Base-by-base conservation (phyloP, 1,140 invertebrate species). In the Bombus sylvicola region DNA sequence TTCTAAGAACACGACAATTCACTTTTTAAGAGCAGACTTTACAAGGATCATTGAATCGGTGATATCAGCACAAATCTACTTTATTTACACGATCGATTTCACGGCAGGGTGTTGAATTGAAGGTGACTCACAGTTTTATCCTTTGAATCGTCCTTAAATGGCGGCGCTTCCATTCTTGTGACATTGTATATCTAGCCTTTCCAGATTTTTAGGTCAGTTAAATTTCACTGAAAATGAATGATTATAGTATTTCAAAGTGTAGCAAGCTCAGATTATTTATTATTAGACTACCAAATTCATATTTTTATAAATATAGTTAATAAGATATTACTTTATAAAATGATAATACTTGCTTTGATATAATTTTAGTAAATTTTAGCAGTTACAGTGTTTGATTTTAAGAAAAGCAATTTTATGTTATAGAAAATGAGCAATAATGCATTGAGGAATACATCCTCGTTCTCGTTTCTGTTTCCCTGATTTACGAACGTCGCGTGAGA, bases 401-500 rank as follows among this genome's bases (percentile, higher is more conserved):
- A 66, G n/a, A 31, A 64, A 64, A 59, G 0, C 6, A 66, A 18
- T 31, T 31, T 18, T 18, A 66, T 8, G 5, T 8, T 18, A n/a
- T 18, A 18, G 0, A 66, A 66, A 83, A 64, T 15, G 47, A 57
- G 9, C 37, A 69, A 31, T 37, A n/a, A 68, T 77, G 39, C 2
- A 22, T 12, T 3, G 43, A n/a, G 31, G 31, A n/a, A 31, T 22
- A 34, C 41, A 13, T 78, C 22, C 47, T 57, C 25, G 43, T 68
- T 83, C 74, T 66, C 75, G 37, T 77, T 83, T 77, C 37, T 31
- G 18, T 41, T 41, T 47, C 37, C 12, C 31, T 69, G 81, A 78
- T 83, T 83, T 78, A 78, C 34, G 47, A 71, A 76, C 59, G 15
- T 83, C 64, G 37, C 64, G 64, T 83, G 64, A 69, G 22, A 57